Evolutionary conservation across 2,797 vertebrate species (phyloP).

Genomic region (Eupleurogrammus muticus): DNA sequence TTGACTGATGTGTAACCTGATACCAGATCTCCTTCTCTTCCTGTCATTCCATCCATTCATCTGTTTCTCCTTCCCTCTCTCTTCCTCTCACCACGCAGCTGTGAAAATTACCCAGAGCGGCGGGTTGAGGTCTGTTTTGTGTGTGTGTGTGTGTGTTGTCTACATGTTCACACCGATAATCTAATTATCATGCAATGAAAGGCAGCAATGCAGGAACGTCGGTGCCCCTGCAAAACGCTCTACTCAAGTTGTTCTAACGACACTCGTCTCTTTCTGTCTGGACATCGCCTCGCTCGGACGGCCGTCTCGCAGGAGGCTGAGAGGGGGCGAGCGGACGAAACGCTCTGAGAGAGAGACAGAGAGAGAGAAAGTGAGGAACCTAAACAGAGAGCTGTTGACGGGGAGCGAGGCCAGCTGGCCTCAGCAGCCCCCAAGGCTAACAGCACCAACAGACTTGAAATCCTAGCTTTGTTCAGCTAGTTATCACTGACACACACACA

Average conservation of each 20-base stretch:
- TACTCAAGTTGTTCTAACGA: not conserved
- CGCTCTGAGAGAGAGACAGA: no score
- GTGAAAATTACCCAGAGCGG: conserved; percentile 59
- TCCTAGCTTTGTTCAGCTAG: conserved; percentile 72
- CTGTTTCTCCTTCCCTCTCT: conserved; percentile 52
- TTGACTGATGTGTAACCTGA: conserved; percentile 73
- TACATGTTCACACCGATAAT: conserved; percentile 26
- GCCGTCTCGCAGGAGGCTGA: conserved; percentile 5
- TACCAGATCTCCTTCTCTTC: conserved; percentile 52
- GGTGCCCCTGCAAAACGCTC: conserved; percentile 9
- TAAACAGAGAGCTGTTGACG: conserved; percentile 68
- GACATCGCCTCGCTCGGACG: not conserved
- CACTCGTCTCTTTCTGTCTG: not conserved
- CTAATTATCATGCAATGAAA: conserved; percentile 34
- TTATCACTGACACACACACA: conserved; percentile 56
- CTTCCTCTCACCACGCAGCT: conserved; percentile 60
- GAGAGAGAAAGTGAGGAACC: conserved; percentile 59
- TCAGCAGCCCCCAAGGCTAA: conserved; percentile 64
- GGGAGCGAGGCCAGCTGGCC: conserved; percentile 69
- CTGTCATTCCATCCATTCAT: conserved; percentile 57
- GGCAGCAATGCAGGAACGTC: conserved; percentile 12
- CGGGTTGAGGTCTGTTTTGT: conserved; percentile 10
- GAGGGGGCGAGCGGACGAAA: conserved; percentile 25
- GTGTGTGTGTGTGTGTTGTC: not conserved
- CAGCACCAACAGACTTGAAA: conserved; percentile 72